Evolutionary conservation across 2,797 vertebrate genomes (phyloP).

Genomic region (Chrysocyon brachyurus): DNA sequence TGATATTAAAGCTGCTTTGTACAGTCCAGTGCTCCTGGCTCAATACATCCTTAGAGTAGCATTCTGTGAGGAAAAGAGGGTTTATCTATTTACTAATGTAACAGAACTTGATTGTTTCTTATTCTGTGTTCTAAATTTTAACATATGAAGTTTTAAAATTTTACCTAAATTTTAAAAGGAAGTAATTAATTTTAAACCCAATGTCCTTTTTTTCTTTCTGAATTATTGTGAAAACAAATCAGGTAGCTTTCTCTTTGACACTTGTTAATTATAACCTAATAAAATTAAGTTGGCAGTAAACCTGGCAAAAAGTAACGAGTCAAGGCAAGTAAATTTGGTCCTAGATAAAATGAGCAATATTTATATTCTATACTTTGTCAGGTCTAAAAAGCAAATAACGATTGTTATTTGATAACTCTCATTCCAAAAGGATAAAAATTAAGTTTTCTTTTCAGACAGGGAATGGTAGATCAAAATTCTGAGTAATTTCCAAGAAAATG

Average conservation of each 20-base stretch:
- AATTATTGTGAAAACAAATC: conserved; percentile 41
- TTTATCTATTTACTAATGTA: not conserved
- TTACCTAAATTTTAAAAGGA: conserved; percentile 43
- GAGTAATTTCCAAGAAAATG: not conserved
- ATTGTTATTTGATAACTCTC: not conserved
- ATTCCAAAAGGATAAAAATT: conserved; percentile 19
- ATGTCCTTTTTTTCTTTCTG: not conserved
- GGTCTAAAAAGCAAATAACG: not conserved
- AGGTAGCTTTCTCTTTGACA: not conserved
- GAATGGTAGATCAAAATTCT: not conserved
- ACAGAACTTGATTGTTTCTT: not conserved
- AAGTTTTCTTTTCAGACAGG: conserved; percentile 40
- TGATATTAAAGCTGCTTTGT: conserved; percentile 64
- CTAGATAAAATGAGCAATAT: conserved; percentile 40
- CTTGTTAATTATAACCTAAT: conserved; percentile 23
- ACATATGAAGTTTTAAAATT: not conserved
- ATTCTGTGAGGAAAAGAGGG: not conserved
- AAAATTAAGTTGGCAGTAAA: not conserved
- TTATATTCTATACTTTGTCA: not conserved
- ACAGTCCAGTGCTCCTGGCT: conserved; percentile 56
- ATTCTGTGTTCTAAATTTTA: conserved; percentile 46
- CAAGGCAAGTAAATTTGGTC: conserved; percentile 32
- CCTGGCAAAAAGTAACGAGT: conserved; percentile 37
- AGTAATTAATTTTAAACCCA: conserved; percentile 29
- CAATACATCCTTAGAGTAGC: conserved; percentile 55